Base-by-base conservation (phyloP, 2,113 vertebrate species). In the Paracanthobrama guichenoti region DNA sequence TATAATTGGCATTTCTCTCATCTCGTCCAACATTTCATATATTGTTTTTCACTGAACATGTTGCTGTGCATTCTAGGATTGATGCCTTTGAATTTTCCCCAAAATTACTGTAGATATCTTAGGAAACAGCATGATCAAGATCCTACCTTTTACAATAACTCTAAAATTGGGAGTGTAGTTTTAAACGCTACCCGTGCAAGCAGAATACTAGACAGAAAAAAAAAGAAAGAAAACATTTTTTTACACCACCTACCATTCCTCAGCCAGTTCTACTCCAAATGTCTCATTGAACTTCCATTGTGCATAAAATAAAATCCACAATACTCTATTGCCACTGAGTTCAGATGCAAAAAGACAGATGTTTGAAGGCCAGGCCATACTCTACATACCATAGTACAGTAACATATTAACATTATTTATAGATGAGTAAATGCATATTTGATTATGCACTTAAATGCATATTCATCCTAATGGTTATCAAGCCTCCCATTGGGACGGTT, bases 401-500 rank as follows among this genome's bases (percentile, higher is more conserved):
- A 62, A 9, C 22, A 46, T 72, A 24, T 14, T 24, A 46, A 72
- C 1, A 62, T 79, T 26, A 62, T 59, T 60, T 78, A 78, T 59
- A 6, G 55, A 42, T 59, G 31, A 78, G 31, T 79, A 39, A 44
- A 24, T 79, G n/a, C 39, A 79, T 62, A 79, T 79, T 62, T 78
- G 53, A 79, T 62, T 31, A 39, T 77, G 75, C 31, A 42, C 20
- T 79, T 79, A 79, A 62, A 79, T 62, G 62, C n/a, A 18, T 22
- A 79, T 79, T 79, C 55, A 42, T 62, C 39, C 13, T 2, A 31
- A 62, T 6, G 57, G 57, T 26, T 28, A 79, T 64, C 39, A 44
- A 79, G 39, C 57, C 55, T 79, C 57, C 57, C 57, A n/a, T 11
- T 44, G 77, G 77, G 77, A 79, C 0, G 8, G n/a, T 50, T 71